These are phyloP conservation scores for Crenuchus spilurus DNA, from an alignment of 2,797 vertebrate species.

Conservation along the genomic window DNA sequence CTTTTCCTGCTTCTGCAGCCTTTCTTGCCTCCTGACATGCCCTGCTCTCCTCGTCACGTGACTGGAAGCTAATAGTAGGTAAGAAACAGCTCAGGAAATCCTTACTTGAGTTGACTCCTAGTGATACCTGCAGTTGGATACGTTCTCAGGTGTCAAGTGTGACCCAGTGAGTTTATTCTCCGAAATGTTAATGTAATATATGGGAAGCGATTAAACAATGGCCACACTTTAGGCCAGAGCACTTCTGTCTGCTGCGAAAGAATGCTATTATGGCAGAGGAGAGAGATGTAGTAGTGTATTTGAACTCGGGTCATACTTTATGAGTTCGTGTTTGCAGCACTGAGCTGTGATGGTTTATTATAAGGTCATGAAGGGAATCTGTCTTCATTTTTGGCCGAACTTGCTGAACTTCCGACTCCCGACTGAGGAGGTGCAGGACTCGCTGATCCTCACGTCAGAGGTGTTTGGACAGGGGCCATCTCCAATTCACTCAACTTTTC, in stretches of 20 bases:
- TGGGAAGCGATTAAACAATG: not conserved
- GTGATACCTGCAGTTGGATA: not conserved
- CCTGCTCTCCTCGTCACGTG: not conserved
- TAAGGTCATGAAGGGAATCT: conserved; percentile 63
- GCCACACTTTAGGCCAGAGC: not conserved
- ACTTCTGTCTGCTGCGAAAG: conserved; percentile 16
- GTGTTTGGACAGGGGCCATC: conserved; percentile 66
- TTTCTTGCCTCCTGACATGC: conserved; percentile 7
- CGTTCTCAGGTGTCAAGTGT: not conserved
- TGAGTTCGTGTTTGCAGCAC: conserved; percentile 26
- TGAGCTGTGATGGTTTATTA: conserved; percentile 49
- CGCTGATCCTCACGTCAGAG: conserved; percentile 32
- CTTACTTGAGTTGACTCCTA: not conserved
- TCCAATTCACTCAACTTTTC: conserved; percentile 71
- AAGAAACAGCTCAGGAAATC: not conserved
- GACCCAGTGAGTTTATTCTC: not conserved
- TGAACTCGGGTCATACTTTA: conserved; percentile 19
- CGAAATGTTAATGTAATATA: not conserved
- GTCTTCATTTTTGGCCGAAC: conserved; percentile 74
- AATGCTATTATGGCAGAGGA: not conserved
- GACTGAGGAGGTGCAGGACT: conserved; percentile 59
- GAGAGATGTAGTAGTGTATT: conserved; percentile 32
- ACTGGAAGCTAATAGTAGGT: not conserved
- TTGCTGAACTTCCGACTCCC: conserved; percentile 62
- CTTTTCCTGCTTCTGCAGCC: conserved; percentile 15